phyloP scores from a whole-genome alignment of 23 tunicate genomes.

The Styela plicata region DNA sequence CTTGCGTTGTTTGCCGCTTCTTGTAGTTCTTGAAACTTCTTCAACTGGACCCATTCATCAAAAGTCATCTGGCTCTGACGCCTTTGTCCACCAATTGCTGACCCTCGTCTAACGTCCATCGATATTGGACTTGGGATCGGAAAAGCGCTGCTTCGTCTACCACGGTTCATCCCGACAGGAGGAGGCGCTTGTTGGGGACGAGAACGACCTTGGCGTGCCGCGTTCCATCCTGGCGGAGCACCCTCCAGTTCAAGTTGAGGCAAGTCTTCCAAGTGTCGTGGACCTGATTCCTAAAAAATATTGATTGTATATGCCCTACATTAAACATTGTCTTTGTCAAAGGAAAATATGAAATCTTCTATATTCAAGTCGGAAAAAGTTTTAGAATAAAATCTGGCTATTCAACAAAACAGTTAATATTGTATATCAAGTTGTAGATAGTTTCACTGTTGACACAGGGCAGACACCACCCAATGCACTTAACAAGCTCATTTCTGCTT shows the following conservation, averaged over 20 bases:
- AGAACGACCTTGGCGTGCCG: background rate
- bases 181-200: constrained; percentile 12
- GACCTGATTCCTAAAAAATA: background rate
- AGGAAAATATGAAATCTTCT: no score
- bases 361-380: no score
- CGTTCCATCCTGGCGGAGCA: constrained; percentile 29
- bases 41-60: constrained; percentile 32
- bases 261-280: constrained; percentile 14
- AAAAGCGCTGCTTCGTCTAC: constrained; percentile 16
- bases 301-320: no score
- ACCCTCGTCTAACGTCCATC: background rate
- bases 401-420: no score
- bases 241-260: constrained; percentile 14
- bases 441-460: no score
- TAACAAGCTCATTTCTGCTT: no score
- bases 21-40: constrained; percentile 27
- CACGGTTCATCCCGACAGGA: background rate
- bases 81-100: background rate
- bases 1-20: constrained; percentile 1
- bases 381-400: no score
- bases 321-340: no score
- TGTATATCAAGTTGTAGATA: no score
- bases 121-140: background rate
- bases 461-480: no score
- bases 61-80: constrained; percentile 30